Conservation (phyloP, 2,797 vertebrate genomes). For the Fundulus diaphanus region DNA sequence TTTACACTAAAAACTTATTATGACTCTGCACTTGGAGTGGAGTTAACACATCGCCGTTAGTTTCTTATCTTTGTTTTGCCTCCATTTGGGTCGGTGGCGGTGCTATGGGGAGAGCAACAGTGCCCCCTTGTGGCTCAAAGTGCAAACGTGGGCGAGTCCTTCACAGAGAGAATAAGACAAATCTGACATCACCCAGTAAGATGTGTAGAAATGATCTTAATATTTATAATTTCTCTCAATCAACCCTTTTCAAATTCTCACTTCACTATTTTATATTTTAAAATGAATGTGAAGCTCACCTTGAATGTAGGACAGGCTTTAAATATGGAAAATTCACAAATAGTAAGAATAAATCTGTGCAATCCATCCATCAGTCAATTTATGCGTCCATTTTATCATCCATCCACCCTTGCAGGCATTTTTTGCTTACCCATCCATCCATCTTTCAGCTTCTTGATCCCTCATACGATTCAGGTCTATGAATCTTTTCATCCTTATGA, state of each 20-base stretch:
- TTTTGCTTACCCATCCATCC: not conserved
- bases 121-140: slow-evolving; percentile 84
- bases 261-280: not conserved
- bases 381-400: not conserved
- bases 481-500: not conserved
- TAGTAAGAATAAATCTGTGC: not conserved
- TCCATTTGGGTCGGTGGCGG: slow-evolving; percentile 16
- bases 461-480: not conserved
- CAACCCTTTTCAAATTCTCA: too few relatives aligned
- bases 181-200: slow-evolving; percentile 11
- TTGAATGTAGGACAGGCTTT: not conserved
- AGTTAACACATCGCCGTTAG: slow-evolving; percentile 23
- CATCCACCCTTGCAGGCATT: too few relatives aligned
- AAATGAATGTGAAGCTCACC: not conserved
- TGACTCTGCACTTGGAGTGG: slow-evolving; percentile 56
- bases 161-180: slow-evolving; percentile 25
- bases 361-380: not conserved
- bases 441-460: not conserved
- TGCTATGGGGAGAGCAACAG: slow-evolving; percentile 57
- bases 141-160: not conserved
- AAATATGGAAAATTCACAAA: not conserved
- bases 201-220: not conserved
- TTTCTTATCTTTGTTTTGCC: slow-evolving; percentile 21
- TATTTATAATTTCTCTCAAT: not conserved
- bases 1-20: slow-evolving; percentile 41